Percentiles rank a stretch among this genome's conserved stretches.
These are phyloP conservation scores for Phalacrocorax brasilianus DNA, from an alignment of 2,113 vertebrate species.

Conservation along the genomic window DNA sequence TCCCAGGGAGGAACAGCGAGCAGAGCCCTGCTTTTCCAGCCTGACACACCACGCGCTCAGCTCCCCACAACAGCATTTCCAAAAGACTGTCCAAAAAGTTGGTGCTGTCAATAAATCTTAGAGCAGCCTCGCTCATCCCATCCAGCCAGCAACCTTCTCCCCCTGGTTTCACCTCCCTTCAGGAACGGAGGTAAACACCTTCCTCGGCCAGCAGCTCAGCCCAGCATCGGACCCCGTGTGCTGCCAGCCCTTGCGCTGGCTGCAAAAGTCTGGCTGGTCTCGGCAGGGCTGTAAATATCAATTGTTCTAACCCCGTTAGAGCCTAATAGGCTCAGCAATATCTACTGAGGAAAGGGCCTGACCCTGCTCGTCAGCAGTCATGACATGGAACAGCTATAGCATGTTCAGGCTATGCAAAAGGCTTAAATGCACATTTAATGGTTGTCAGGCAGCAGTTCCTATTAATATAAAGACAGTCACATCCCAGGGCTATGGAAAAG, in stretches of 20 bases:
- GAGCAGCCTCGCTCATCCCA: not conserved
- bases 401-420: slow-evolving; percentile 64
- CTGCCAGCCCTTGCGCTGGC: not conserved
- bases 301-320: slow-evolving; percentile 54
- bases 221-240: not conserved
- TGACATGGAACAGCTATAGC: slow-evolving; percentile 59
- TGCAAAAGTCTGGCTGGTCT: not conserved
- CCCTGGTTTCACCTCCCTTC: not conserved
- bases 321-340: slow-evolving; percentile 58
- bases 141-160: not conserved
- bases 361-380: slow-evolving; percentile 57
- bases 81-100: not conserved
- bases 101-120: not conserved
- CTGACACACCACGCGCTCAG: not conserved
- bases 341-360: slow-evolving; percentile 56
- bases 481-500: slow-evolving; percentile 56
- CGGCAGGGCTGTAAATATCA: slow-evolving; percentile 55
- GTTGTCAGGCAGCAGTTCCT: slow-evolving; percentile 61
- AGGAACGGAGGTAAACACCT: not conserved
- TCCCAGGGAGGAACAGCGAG: not conserved
- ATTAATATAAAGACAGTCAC: slow-evolving; percentile 61
- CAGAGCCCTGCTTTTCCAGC: not conserved
- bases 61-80: not conserved
- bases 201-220: not conserved
- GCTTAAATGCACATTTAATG: slow-evolving; percentile 69